These are phyloP conservation scores for Spinus pinus DNA, from an alignment of 2,797 vertebrate genomes.

Conservation along the genomic window DNA sequence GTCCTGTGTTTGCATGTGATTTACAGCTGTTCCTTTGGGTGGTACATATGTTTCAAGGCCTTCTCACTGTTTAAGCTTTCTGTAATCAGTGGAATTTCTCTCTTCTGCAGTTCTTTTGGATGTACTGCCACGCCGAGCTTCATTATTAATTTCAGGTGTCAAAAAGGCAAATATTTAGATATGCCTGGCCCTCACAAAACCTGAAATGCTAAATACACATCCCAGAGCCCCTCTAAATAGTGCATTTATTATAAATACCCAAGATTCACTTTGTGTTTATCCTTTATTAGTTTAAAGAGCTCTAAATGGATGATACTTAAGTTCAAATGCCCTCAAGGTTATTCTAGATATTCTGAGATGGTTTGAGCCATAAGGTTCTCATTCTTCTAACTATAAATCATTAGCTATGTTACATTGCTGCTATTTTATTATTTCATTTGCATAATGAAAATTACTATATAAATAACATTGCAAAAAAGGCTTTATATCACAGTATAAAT, in stretches of 20 bases:
- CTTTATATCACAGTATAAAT: slow-evolving; percentile 61
- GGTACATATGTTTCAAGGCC: slow-evolving; percentile 78
- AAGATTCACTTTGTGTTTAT: background rate
- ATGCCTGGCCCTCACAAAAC: slow-evolving; percentile 69
- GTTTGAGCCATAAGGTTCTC: slow-evolving; percentile 45
- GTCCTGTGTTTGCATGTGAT: slow-evolving; percentile 29
- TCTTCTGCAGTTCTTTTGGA: slow-evolving; percentile 80
- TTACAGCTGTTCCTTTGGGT: slow-evolving; percentile 78
- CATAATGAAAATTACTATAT: slow-evolving; percentile 64
- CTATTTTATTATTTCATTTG: slow-evolving; percentile 66
- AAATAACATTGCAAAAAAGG: slow-evolving; percentile 63
- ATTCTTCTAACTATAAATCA: slow-evolving; percentile 59
- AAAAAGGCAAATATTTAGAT: slow-evolving; percentile 81
- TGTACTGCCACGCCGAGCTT: slow-evolving; percentile 50
- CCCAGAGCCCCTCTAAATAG: background rate
- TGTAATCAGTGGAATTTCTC: slow-evolving; percentile 79
- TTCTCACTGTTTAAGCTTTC: slow-evolving; percentile 79
- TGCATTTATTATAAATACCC: background rate
- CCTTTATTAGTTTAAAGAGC: slow-evolving; percentile 14
- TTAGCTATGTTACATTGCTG: background rate
- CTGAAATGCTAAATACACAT: background rate
- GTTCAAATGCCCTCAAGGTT: slow-evolving; percentile 20
- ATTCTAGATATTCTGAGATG: slow-evolving; percentile 38
- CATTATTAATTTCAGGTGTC: slow-evolving; percentile 81
- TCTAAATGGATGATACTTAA: slow-evolving; percentile 9